Evolutionary conservation across 2,888 invertebrate species (phyloP).

Genomic region (Stegana nigrithorax): DNA sequence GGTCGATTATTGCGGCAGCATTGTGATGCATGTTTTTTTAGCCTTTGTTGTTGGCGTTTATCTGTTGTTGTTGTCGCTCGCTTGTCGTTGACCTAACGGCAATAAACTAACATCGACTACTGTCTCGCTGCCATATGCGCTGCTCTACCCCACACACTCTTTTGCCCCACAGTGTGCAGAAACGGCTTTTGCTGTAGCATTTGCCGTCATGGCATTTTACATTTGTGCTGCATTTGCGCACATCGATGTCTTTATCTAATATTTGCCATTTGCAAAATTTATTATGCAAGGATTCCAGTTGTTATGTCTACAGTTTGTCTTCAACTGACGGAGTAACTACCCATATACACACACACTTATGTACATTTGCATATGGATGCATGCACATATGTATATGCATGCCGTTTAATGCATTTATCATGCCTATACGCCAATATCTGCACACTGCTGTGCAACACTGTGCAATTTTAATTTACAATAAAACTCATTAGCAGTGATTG

Average conservation of each 20-base stretch:
- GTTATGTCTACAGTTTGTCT: constrained; percentile 14
- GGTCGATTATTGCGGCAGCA: neutral
- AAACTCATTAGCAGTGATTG: constrained; percentile 62
- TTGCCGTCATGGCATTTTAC: neutral
- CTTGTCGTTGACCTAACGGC: constrained; percentile 39
- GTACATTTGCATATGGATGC: neutral
- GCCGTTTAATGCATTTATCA: constrained; percentile 59
- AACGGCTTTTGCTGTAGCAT: neutral
- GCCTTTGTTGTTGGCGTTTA: constrained; percentile 4
- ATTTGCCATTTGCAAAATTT: constrained; percentile 58
- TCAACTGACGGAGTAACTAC: neutral
- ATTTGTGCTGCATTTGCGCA: constrained; percentile 20
- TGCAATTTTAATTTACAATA: constrained; percentile 61
- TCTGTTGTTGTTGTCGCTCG: constrained; percentile 46
- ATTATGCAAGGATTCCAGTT: constrained; percentile 55
- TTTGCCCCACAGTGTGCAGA: neutral
- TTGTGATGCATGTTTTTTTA: constrained; percentile 16
- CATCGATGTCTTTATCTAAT: constrained; percentile 61
- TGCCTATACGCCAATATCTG: constrained; percentile 19
- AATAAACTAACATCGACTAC: constrained; percentile 25
- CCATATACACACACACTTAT: neutral
- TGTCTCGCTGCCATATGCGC: neutral
- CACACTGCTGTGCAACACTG: constrained; percentile 30
- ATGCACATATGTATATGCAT: constrained; percentile 28
- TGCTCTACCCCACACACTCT: neutral